Base-by-base conservation (phyloP, 2,797 vertebrate genomes). In the Cryptoblepharus egeriae region DNA sequence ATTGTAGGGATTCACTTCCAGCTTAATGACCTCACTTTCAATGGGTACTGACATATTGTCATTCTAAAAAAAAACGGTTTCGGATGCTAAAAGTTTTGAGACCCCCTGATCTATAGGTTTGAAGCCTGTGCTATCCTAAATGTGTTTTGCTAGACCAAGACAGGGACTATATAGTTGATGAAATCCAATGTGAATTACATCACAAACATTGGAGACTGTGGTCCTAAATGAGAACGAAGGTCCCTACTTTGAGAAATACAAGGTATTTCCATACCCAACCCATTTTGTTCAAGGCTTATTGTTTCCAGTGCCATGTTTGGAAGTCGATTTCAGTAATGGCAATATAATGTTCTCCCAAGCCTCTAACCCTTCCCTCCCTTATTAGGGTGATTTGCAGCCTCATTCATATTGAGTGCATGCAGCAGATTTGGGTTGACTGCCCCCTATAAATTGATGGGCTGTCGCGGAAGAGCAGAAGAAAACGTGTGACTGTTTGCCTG, bases 321-420 rank as follows among this genome's bases (percentile, higher is more conserved):
- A n/a, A 83, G 68, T 68, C 86, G 42, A 39, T 45, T 61, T 77
- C 61, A 68, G 64, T n/a, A 58, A 78, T 71, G 26, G 9, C 77
- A 89, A 86, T 81, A n/a, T 69, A 82, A 82, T 61, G 75, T 74
- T 42, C n/a, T n/a, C n/a, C n/a, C n/a, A n/a, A n/a, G n/a, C n/a
- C n/a, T n/a, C n/a, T n/a, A n/a, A 85, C 70, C 77, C 80, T 69
- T 28, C 82, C 24, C 73, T 65, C 32, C 74, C 68, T 61, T 86
- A 10, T 37, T 84, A 11, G 64, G 88, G 86, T 88, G 6, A 83
- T 88, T 85, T 87, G n/a, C 11, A 63, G 71, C 24, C 5, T 37
- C 26, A 81, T 84, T 74, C 13, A 20, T 10, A 75, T 68, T 13
- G 87, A 90, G 82, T 35, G 28, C 1, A 75, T 79, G 79, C 82